Evolutionary conservation across 2,888 invertebrate genomes (phyloP), one percentile per base, ranked within the genome.

Genomic region (Drosophila tripunctata): DNA sequence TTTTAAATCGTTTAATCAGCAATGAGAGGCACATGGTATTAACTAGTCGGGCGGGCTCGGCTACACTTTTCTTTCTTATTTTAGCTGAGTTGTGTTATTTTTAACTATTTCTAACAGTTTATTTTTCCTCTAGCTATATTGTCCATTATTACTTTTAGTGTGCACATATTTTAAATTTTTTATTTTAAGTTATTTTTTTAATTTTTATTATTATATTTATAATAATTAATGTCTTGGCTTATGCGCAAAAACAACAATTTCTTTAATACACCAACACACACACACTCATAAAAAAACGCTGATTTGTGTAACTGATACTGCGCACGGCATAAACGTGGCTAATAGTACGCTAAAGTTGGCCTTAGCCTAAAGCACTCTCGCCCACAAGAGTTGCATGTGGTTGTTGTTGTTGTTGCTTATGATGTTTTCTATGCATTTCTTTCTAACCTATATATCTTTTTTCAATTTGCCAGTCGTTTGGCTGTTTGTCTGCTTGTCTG

Each of bases 361-460:
- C 44, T 36, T 54, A 30, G 45, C 50, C 65, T 54, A 55, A 69
- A 69, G 70, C 27, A 17, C 21, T 35, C n/a, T 35, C n/a, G 33
- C 54, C 38, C 47, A 43, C 52, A 33, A 3, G n/a, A n/a, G n/a
- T n/a, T n/a, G n/a, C n/a, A n/a, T n/a, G n/a, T n/a, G n/a, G 52
- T 54, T 67, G 40, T 12, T 27, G 27, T 44, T 67, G 63, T 56
- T 43, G 31, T 31, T 8, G n/a, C 19, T n/a, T n/a, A 8, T 35
- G 10, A 31, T 44, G 40, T 2, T 38, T 36, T 45, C 22, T 31
- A 30, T 41, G 27, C 27, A 24, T 48, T 52, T 44, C 43, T 40
- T 47, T 36, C 45, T 74, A 67, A 58, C 74, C 67, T 67, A 75
- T 60, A 70, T 77, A 66, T 67, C 45, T 58, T 64, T 65, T 64